A percentile compares a stretch with the other conserved stretches of the same genome.
Evolutionary conservation across 1,140 invertebrate genomes (phyloP).

Genomic region (Scaptomyza graminum): DNA sequence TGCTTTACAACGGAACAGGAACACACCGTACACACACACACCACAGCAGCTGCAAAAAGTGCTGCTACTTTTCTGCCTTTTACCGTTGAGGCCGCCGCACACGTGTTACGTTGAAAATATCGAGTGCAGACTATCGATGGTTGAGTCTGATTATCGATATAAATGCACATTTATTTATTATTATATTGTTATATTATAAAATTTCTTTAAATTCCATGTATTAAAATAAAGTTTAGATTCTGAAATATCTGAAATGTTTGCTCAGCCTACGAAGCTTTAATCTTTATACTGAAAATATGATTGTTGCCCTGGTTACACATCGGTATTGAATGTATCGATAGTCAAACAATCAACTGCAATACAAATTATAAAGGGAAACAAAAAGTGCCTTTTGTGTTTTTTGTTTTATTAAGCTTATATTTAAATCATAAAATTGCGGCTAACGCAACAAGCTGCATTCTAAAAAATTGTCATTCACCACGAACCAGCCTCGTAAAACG

Average conservation of each 20-base stretch:
- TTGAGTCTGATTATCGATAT: neutral
- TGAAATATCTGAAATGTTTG: neutral
- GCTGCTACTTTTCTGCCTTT: constrained; percentile 45
- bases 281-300: neutral
- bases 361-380: neutral
- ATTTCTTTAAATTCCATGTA: neutral
- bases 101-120: constrained; percentile 49
- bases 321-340: neutral
- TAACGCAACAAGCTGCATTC: neutral
- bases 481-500: neutral
- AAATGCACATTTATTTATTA: neutral
- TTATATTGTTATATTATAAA: neutral
- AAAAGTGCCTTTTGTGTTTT: neutral
- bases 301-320: neutral
- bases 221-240: neutral
- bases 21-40: constrained; percentile 44
- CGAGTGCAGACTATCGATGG: constrained; percentile 13
- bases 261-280: neutral
- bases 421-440: neutral
- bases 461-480: constrained; percentile 13
- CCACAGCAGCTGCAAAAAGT: constrained; percentile 49
- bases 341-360: neutral
- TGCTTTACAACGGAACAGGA: constrained; percentile 53
- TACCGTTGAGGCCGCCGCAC: constrained; percentile 42
- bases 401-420: neutral